A percentile compares a stretch with the other conserved stretches of the same genome.
These are phyloP conservation scores for Herpetotheres cachinnans DNA, from an alignment of 2,113 vertebrate species.

Conservation along the genomic window DNA sequence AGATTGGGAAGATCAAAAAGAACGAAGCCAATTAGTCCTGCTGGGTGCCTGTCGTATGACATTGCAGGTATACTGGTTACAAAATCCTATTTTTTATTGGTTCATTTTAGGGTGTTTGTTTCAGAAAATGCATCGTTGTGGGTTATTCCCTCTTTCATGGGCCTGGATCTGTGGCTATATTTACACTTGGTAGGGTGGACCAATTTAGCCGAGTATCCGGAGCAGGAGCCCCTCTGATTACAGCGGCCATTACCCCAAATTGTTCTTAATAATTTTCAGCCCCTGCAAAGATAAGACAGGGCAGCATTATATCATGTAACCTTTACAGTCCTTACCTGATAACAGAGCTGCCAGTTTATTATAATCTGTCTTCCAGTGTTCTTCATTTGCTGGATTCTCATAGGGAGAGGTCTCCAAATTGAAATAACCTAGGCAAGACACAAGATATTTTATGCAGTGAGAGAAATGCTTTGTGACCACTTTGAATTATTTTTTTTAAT, in stretches of 20 bases:
- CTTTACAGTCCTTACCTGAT: conserved; percentile 72
- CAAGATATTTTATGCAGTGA: not conserved
- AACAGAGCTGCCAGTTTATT: conserved; percentile 80
- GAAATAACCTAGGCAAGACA: conserved; percentile 78
- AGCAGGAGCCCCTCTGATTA: not conserved
- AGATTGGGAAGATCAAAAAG: not conserved
- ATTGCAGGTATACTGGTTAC: not conserved
- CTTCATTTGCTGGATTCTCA: conserved; percentile 79
- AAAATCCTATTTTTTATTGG: not conserved
- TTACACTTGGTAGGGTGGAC: not conserved
- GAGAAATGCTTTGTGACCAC: not conserved
- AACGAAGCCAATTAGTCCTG: not conserved
- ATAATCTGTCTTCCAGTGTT: conserved; percentile 82
- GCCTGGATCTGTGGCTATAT: not conserved
- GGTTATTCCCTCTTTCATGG: not conserved
- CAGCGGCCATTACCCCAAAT: not conserved
- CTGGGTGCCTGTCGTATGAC: not conserved
- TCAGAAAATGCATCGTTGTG: not conserved
- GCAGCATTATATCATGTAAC: not conserved
- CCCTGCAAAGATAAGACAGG: not conserved
- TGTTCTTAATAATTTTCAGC: not conserved
- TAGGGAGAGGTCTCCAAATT: conserved; percentile 86
- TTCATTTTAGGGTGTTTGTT: not conserved
- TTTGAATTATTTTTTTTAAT: not conserved
- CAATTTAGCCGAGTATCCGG: not conserved